Percentiles rank a stretch among this genome's conserved stretches.
phyloP scores from a whole-genome alignment of 2,113 vertebrate genomes.

The Mandrillus leucophaeus region DNA sequence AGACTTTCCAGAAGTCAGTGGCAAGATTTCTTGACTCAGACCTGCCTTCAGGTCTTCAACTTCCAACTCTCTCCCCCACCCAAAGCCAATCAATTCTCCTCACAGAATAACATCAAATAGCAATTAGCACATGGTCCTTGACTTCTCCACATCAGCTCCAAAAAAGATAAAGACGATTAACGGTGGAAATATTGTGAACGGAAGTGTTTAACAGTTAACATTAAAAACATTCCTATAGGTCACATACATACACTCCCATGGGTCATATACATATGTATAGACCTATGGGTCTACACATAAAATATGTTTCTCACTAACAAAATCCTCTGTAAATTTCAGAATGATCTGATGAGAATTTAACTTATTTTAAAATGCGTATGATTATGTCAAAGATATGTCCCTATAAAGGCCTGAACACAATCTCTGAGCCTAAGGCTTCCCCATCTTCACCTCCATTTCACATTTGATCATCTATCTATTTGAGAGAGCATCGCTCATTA shows the following conservation, averaged over 20 bases:
- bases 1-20: too few species aligned
- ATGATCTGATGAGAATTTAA: not conserved
- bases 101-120: too few species aligned
- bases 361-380: not conserved
- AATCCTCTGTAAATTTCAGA: not conserved
- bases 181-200: too few species aligned
- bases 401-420: not conserved
- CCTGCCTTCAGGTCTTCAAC: too few species aligned
- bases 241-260: not conserved
- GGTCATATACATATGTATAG: not conserved
- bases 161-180: not conserved
- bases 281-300: not conserved
- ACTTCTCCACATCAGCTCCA: not conserved
- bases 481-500: not conserved
- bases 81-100: too few species aligned
- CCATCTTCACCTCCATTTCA: not conserved
- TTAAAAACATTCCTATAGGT: not conserved
- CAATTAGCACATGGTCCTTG: not conserved
- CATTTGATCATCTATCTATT: not conserved
- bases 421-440: not conserved
- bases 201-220: not conserved
- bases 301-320: not conserved
- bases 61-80: too few species aligned
- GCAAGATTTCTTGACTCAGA: too few species aligned
- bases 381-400: not conserved